Evolutionary conservation across 2,888 invertebrate species (phyloP).

Genomic region (Ganaspis brasiliensis): DNA sequence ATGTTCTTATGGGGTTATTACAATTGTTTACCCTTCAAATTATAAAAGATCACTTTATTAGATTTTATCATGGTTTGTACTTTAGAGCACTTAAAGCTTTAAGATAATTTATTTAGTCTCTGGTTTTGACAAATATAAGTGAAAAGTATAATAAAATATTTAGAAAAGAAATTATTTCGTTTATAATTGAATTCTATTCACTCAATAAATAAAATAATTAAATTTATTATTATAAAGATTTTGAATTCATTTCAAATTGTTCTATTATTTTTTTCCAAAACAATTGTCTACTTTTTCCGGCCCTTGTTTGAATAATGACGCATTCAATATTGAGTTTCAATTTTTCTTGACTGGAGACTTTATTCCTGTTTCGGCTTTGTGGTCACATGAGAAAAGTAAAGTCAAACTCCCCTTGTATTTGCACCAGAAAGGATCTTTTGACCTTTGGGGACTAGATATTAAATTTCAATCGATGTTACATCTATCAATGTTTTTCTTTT

Average conservation of each 20-base stretch:
- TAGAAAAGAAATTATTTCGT: too few relatives aligned
- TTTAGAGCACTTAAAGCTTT: neutral
- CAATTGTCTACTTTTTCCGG: neutral
- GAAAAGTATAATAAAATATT: too few relatives aligned
- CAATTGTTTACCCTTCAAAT: neutral
- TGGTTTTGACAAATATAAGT: too few relatives aligned
- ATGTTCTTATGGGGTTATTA: neutral
- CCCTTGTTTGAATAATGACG: neutral
- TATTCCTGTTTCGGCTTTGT: neutral
- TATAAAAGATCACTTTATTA: neutral
- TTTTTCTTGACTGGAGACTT: conserved; percentile 26
- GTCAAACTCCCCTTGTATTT: conserved; percentile 71
- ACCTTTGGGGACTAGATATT: conserved; percentile 73
- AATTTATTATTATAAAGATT: too few relatives aligned
- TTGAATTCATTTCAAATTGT: neutral
- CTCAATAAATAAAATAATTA: too few relatives aligned
- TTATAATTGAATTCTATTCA: too few relatives aligned
- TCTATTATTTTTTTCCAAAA: neutral
- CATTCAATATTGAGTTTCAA: neutral
- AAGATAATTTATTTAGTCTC: too few relatives aligned
- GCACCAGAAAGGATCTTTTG: conserved; percentile 68
- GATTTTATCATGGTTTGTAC: neutral
- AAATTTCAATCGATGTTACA: conserved; percentile 78
- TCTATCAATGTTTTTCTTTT: conserved; percentile 66
- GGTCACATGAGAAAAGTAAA: conserved; percentile 43